Base-by-base conservation (phyloP, 2,888 invertebrate species). In the Crossocerus cetratus region DNA sequence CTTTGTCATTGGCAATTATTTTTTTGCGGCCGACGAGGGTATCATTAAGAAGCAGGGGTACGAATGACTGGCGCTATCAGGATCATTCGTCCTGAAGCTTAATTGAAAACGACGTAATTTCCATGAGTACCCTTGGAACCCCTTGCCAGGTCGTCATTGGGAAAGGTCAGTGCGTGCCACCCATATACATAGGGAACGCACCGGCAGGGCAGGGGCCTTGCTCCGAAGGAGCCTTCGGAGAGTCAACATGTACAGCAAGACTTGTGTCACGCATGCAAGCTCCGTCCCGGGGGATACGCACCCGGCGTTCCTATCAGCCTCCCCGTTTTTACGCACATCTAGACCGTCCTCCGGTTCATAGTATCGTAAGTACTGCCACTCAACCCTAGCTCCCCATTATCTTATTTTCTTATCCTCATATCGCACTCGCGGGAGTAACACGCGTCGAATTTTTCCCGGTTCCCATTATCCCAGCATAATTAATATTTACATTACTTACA, bases 101-200 rank as follows among this genome's bases (percentile, higher is more conserved):
- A 87, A 88, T 87, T 88, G 86, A 85, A 87, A 86, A 78, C 83
- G 71, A 68, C 74, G 82, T 85, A 86, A 88, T 88, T 87, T 84
- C 78, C 81, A 80, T 81, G 86, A 88, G 86, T 87, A 86, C 69
- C 76, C 74, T 16, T 43, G 60, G 53, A 56, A 43, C 56, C 18
- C 45, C 65, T 66, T 56, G 49, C 61, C 65, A 54, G 49, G 49
- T 2, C 72, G 65, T 80, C 72, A 65, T 80, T 80, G 76, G 58
- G 64, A 78, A 81, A 80, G 79, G 81, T 80, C 79, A 80, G 81
- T 80, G 79, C 72, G 72, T 72, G 58, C 72, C 76, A 67, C 65
- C 64, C 57, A 43, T 21, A 53, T 69, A 43, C 21, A 53, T 69
- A 55, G 43, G 65, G 20, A 32, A 20, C 21, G 18, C 53, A 32